A percentile compares a stretch with the other conserved stretches of the same genome.
Conservation (phyloP, 2,888 invertebrate species). For the Volucella bombylans region DNA sequence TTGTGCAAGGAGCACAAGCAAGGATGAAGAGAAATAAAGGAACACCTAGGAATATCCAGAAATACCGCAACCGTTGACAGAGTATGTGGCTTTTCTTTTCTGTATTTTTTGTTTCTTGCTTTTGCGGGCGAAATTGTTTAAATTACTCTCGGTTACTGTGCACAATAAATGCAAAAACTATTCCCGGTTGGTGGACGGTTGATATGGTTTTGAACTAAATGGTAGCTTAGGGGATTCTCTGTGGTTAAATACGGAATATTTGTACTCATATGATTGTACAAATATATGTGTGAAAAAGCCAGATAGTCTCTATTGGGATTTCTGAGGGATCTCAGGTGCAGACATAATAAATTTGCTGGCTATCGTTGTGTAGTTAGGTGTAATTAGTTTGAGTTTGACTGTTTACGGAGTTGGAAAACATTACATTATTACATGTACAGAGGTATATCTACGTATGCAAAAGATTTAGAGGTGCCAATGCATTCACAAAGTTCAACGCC, state of each 20-base stretch:
- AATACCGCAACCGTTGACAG: constrained; percentile 63
- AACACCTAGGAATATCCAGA: not conserved
- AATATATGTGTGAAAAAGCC: not conserved
- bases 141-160: constrained; percentile 53
- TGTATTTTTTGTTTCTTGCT: not conserved
- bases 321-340: constrained; percentile 43
- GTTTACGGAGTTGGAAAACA: not conserved
- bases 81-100: constrained; percentile 35
- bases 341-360: constrained; percentile 25
- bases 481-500: too few relatives aligned
- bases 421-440: too few relatives aligned
- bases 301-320: constrained; percentile 33
- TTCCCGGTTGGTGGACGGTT: not conserved
- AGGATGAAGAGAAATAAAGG: too few relatives aligned
- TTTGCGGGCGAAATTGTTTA: constrained; percentile 60
- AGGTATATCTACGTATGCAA: too few relatives aligned
- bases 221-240: constrained; percentile 46
- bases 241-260: constrained; percentile 37
- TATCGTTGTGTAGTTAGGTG: constrained; percentile 30
- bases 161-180: constrained; percentile 42
- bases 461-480: too few relatives aligned
- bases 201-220: constrained; percentile 9
- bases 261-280: not conserved
- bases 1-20: constrained; percentile 46
- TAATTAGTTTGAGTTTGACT: constrained; percentile 32